Conservation (phyloP, 1,140 invertebrate species). For the Pristionchus pacificus region DNA sequence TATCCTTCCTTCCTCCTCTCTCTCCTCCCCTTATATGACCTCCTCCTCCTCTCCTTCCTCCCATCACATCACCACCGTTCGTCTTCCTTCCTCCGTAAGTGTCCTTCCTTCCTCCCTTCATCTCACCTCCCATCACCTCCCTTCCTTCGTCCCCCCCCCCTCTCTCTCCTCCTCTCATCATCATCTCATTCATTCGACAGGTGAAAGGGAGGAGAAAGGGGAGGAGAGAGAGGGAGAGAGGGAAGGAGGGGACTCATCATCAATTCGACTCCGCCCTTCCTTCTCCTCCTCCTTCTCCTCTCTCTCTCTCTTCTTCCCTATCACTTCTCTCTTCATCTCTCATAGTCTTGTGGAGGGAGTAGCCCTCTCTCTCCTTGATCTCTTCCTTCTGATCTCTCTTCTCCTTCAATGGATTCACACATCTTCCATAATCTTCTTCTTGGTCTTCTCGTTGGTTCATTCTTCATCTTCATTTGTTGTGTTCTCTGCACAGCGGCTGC, state of each 20-base stretch:
- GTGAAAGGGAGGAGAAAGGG: neutral
- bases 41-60: no score
- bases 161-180: neutral
- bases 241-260: neutral
- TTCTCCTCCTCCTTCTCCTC: no score
- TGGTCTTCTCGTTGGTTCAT: conserved; percentile 44
- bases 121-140: neutral
- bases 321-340: neutral
- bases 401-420: conserved; percentile 38
- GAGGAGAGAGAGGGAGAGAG: neutral
- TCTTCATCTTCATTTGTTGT: conserved; percentile 50
- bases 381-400: conserved; percentile 5
- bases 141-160: neutral
- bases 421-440: conserved; percentile 47
- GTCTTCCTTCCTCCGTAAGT: conserved; percentile 1
- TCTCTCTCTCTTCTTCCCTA: no score
- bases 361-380: no score
- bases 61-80: neutral
- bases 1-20: no score
- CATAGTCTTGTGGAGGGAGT: neutral
- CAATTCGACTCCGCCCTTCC: no score
- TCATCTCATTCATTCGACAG: neutral
- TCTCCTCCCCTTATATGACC: neutral
- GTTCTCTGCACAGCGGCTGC: conserved; percentile 50
- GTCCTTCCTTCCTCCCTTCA: no score